A percentile compares a stretch with the other conserved stretches of the same genome.
phyloP scores from a whole-genome alignment of 1,140 invertebrate species.

The Scaptomyza pallida region DNA sequence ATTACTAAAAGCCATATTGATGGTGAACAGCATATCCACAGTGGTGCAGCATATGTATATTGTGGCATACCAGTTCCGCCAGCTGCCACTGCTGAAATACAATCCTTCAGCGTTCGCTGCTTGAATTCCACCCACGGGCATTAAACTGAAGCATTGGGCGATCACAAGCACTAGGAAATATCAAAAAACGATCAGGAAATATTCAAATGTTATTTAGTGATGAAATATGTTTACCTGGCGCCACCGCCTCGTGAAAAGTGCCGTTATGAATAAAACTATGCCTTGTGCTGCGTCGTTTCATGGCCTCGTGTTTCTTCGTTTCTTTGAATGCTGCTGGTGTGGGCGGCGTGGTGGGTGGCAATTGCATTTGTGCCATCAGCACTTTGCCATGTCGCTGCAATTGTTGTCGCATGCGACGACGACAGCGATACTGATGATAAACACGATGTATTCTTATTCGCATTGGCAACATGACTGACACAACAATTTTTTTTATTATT shows the following conservation, averaged over 20 bases:
- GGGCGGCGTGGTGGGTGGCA: not conserved
- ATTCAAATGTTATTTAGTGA: no score
- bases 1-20: conserved; percentile 46
- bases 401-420: not conserved
- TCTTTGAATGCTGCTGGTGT: not conserved
- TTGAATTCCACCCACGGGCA: conserved; percentile 74
- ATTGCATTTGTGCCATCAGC: not conserved
- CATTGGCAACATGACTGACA: conserved; percentile 25
- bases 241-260: conserved; percentile 72
- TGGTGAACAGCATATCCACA: conserved; percentile 52
- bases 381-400: not conserved
- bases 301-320: not conserved
- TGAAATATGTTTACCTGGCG: conserved; percentile 62
- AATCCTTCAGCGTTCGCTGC: conserved; percentile 35
- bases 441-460: conserved; percentile 6
- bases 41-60: conserved; percentile 41
- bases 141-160: conserved; percentile 79
- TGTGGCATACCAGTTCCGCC: conserved; percentile 61
- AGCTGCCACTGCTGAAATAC: conserved; percentile 59
- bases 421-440: not conserved
- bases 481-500: no score
- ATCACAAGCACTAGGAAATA: conserved; percentile 56
- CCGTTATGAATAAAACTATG: conserved; percentile 54
- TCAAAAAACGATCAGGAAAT: not conserved
- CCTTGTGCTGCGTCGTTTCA: conserved; percentile 6